Evolutionary conservation across 2,797 vertebrate species (phyloP), one percentile per base, ranked within the genome.

Genomic region (Limosa lapponica): DNA sequence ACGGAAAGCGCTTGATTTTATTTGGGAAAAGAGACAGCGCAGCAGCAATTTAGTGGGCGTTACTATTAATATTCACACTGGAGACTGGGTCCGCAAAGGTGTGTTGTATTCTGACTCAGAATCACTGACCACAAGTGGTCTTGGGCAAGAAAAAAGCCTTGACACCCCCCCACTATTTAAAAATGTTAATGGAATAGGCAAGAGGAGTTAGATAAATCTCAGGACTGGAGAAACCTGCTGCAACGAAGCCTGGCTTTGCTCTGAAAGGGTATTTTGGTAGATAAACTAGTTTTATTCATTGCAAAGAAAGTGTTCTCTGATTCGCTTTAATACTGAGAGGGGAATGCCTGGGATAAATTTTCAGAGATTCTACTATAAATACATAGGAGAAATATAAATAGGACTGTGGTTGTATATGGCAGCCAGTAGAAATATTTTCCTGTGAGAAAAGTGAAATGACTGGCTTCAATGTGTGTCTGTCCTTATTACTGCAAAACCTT

Each of bases 41-140:
- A 99, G 99, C 98, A 99, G 99, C 97, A 99, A 99, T 96, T 98
- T 99, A 83, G 99, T 99, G 92, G 99, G 99, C 10, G 99, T 99
- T 39, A 99, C 99, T 58, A 99, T 99, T 92, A 99, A 99, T 94
- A 99, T 99, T 96, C 99, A 99, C 95, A 99, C 99, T 16, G 99
- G 99, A 97, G 99, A 99, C 93, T 99, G 99, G 99, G 99, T 99
- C 46, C 98, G 99, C 92, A 99, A 99, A 98, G 99, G 99, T 99
- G 97, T 89, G 98, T 88, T 89, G 11, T 17, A 48, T 89, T 57
- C 52, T 61, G 17, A 16, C 81, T 96, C 4, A 1, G 55, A 58
- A 55, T 73, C 16, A 7, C 27, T 49, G 58, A 52, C 36, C 30
- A 34, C 22, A 30, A 12, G 34, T 30, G 55, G 14, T 10, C 57